Evolutionary conservation across 2,113 vertebrate genomes (phyloP), one percentile per base, ranked within the genome.

Genomic region (Lagenorhynchus albirostris): DNA sequence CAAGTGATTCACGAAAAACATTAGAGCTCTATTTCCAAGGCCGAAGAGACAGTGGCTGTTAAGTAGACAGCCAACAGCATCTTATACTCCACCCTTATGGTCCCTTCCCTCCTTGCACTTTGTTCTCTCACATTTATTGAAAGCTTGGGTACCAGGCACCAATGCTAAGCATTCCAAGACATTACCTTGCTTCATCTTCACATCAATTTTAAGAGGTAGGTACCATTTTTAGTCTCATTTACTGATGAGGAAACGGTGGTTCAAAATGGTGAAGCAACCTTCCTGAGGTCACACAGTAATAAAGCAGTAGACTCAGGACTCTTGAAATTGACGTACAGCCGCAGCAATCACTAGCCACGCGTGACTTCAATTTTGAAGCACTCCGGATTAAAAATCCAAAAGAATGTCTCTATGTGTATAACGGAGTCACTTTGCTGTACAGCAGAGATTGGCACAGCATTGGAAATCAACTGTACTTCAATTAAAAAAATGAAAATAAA

Each of bases 331-430:
- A 71, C 11, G 38, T 7, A 33, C 8, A 21, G 11, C 21, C 23
- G 5, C 1, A 7, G n/a, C 0, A 21, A 55, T 14, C 77, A 50
- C 13, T 14, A 11, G 31, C 73, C 53, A 33, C 21, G 14, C 0
- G 1, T 5, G 10, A 18, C 18, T 15, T 41, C 17, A 6, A 65
- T n/a, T 83, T 26, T 44, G 29, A 74, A 44, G 47, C 8, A 14
- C 15, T 44, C 79, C 11, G 7, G 12, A 47, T 79, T 18, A 60
- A 62, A 50, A 77, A 50, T 77, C 29, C 44, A 8, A 21, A 58
- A 58, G 20, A 58, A 21, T 21, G 55, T 58, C 55, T 8, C 0
- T 20, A 55, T 58, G 55, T 21, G 55, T 58, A 8, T 58, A 58
- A 58, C 20, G 55, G 55, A 58, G 55, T 58, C 55, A 58, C 17